Evolutionary conservation across 2,797 vertebrate genomes (phyloP).

Genomic region (Protonibea diacanthus): DNA sequence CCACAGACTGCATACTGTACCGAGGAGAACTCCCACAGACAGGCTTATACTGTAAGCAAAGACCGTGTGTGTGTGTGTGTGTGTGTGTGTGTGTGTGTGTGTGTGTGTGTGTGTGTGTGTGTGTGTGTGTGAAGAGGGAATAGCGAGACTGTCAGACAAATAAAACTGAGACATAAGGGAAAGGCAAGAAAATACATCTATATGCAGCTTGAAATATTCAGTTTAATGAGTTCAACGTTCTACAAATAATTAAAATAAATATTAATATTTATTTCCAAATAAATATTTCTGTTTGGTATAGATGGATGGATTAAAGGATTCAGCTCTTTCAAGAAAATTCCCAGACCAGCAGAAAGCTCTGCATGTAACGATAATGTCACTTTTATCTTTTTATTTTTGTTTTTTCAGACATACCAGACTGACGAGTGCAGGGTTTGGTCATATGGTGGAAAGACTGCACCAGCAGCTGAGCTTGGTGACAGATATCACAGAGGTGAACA

Average conservation of each 20-base stretch:
- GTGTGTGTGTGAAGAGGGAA: background rate
- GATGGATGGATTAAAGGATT: background rate
- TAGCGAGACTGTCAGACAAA: conserved; percentile 43
- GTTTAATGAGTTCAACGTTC: background rate
- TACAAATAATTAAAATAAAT: background rate
- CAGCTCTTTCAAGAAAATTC: background rate
- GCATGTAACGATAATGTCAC: background rate
- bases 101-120: conserved; percentile 5
- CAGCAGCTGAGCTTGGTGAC: conserved; percentile 8
- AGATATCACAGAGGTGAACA: conserved; percentile 1
- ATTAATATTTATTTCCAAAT: conserved; percentile 2
- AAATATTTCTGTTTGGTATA: background rate
- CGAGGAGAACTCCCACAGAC: conserved; percentile 79
- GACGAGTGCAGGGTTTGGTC: background rate
- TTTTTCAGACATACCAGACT: background rate
- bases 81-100: conserved; percentile 30
- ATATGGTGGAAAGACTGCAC: background rate
- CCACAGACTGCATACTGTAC: conserved; percentile 77
- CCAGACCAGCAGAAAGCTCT: background rate
- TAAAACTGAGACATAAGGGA: conserved; percentile 40
- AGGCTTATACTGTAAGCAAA: conserved; percentile 67
- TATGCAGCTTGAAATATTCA: background rate
- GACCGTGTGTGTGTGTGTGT: conserved; percentile 36
- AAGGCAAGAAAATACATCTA: conserved; percentile 23
- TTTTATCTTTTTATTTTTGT: background rate